Conservation (phyloP, 2,797 vertebrate species). For the Argentina silus region DNA sequence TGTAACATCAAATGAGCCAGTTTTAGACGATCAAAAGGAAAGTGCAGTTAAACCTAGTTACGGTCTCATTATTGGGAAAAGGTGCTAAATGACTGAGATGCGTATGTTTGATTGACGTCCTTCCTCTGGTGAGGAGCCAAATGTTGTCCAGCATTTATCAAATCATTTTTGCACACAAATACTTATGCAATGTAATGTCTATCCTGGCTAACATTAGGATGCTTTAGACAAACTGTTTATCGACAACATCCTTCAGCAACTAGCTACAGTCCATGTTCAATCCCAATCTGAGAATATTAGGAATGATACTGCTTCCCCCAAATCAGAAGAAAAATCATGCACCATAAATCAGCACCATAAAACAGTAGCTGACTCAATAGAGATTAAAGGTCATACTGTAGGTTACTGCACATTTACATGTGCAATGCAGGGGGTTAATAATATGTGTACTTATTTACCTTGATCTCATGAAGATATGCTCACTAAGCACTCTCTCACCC, state of each 20-base stretch:
- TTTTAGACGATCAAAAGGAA: no score
- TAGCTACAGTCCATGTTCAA: neutral
- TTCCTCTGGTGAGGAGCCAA: neutral
- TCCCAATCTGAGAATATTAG: neutral
- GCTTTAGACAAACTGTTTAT: neutral
- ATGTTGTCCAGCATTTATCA: constrained; percentile 1
- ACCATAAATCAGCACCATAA: no score
- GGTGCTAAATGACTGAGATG: neutral
- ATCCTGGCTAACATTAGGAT: neutral
- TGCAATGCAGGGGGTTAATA: no score
- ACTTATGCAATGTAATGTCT: neutral
- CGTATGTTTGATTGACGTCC: constrained; percentile 1
- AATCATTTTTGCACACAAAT: no score
- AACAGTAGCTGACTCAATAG: no score
- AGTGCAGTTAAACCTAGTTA: no score
- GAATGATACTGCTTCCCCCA: no score
- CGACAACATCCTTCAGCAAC: neutral
- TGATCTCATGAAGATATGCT: neutral
- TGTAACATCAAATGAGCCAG: no score
- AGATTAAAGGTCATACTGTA: no score
- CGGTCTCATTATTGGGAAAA: neutral
- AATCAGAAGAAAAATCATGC: no score
- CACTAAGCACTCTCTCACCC: neutral
- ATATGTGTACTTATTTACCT: no score
- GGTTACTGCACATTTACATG: no score